These are phyloP conservation scores for Cochlearius cochlearius DNA, from an alignment of 2,113 vertebrate species.

Conservation along the genomic window DNA sequence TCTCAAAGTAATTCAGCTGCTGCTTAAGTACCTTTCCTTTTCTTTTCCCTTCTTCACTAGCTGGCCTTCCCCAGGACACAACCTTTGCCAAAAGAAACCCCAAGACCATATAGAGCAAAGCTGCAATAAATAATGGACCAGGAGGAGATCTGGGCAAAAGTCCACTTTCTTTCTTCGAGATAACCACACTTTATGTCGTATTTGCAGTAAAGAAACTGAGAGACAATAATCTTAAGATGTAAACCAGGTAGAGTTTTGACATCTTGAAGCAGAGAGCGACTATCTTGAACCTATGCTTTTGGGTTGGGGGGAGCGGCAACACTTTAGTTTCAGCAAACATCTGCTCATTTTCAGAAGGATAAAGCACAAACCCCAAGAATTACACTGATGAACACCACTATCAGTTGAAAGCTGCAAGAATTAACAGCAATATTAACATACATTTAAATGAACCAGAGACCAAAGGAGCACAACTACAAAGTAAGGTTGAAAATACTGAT, in stretches of 20 bases:
- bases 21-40: background rate
- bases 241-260: background rate
- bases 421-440: background rate
- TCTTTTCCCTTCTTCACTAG: background rate
- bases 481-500: background rate
- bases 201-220: background rate
- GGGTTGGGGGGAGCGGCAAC: background rate
- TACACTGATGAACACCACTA: background rate
- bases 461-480: background rate
- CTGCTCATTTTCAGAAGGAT: background rate
- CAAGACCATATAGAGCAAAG: background rate
- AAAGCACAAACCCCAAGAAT: background rate
- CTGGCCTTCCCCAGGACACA: background rate
- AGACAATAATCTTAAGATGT: background rate
- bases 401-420: background rate
- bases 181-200: background rate
- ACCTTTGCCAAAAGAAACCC: background rate
- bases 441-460: background rate
- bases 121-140: background rate
- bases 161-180: background rate
- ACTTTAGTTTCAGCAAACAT: background rate
- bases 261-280: background rate
- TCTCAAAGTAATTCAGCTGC: background rate
- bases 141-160: background rate
- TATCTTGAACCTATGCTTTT: background rate